phyloP scores from a whole-genome alignment of 2,888 invertebrate genomes.

The Serripes groenlandicus region DNA sequence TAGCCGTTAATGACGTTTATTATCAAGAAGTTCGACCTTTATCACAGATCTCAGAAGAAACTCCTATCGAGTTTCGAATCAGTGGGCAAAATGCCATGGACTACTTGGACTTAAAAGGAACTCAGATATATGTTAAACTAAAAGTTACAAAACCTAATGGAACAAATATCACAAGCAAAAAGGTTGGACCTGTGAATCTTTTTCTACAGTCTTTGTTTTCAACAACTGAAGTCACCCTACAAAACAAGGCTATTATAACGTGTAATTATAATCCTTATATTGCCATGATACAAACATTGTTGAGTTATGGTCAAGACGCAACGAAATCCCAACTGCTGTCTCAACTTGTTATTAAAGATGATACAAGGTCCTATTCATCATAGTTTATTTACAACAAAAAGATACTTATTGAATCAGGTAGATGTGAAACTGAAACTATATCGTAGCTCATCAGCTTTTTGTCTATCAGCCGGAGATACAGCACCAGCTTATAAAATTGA shows the following conservation, averaged over 20 bases:
- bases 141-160: background rate
- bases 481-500: slow-evolving; percentile 47
- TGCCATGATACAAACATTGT: slow-evolving; percentile 44
- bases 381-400: slow-evolving; percentile 46
- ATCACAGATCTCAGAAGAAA: background rate
- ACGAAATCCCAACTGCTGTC: slow-evolving; percentile 17
- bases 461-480: slow-evolving; percentile 52
- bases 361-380: slow-evolving; percentile 55
- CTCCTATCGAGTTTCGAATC: background rate
- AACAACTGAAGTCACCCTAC: slow-evolving; percentile 33
- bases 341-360: slow-evolving; percentile 34
- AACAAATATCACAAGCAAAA: background rate
- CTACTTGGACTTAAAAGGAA: background rate
- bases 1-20: background rate
- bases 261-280: slow-evolving; percentile 54
- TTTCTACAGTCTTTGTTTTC: slow-evolving; percentile 53
- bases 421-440: slow-evolving; percentile 62
- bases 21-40: background rate
- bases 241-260: slow-evolving; percentile 37
- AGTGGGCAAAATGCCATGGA: background rate
- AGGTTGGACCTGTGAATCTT: slow-evolving; percentile 58
- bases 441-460: slow-evolving; percentile 58
- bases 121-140: background rate
- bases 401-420: slow-evolving; percentile 61
- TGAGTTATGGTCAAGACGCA: slow-evolving; percentile 36